These are phyloP conservation scores for Drosophila insularis DNA, from an alignment of 1,140 invertebrate species.

Conservation along the genomic window DNA sequence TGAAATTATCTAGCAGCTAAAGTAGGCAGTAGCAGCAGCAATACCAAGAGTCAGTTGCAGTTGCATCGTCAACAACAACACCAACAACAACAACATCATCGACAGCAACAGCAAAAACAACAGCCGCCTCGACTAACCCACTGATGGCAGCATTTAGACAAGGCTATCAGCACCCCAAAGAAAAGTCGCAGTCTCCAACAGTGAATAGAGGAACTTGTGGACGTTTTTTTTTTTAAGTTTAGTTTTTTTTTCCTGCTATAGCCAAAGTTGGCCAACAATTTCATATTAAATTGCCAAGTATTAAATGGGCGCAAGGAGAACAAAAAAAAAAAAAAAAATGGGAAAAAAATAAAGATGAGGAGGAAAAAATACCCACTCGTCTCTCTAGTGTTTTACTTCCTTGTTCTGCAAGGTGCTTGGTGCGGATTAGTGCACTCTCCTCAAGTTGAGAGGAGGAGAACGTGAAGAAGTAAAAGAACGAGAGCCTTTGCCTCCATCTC, in stretches of 20 bases:
- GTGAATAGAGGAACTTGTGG: conserved; percentile 18
- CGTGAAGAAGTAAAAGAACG: neutral
- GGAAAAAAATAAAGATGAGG: conserved; percentile 13
- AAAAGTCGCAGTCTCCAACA: conserved; percentile 30
- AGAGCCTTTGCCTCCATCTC: neutral
- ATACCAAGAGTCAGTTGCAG: conserved; percentile 23
- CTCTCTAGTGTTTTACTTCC: conserved; percentile 67
- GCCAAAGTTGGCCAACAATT: conserved; percentile 77
- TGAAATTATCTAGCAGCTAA: conserved; percentile 79
- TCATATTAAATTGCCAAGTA: conserved; percentile 80
- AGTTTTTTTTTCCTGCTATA: conserved; percentile 2
- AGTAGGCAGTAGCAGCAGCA: conserved; percentile 59
- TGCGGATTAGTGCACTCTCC: conserved; percentile 61
- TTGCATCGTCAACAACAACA: conserved; percentile 28
- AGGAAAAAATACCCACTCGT: conserved; percentile 41
- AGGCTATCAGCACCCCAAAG: conserved; percentile 74
- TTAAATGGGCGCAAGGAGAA: conserved; percentile 66
- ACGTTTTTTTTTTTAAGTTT: neutral
- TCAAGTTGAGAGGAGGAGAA: conserved; percentile 11
- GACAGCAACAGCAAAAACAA: conserved; percentile 32
- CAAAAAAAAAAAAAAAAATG: conserved; percentile 17
- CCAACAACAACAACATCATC: conserved; percentile 70
- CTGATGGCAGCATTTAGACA: conserved; percentile 80
- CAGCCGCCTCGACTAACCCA: conserved; percentile 45
- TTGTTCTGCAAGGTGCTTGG: conserved; percentile 70